These are phyloP conservation scores for Ecdyonurus torrentis DNA, from an alignment of 2,888 invertebrate genomes.

Conservation along the genomic window DNA sequence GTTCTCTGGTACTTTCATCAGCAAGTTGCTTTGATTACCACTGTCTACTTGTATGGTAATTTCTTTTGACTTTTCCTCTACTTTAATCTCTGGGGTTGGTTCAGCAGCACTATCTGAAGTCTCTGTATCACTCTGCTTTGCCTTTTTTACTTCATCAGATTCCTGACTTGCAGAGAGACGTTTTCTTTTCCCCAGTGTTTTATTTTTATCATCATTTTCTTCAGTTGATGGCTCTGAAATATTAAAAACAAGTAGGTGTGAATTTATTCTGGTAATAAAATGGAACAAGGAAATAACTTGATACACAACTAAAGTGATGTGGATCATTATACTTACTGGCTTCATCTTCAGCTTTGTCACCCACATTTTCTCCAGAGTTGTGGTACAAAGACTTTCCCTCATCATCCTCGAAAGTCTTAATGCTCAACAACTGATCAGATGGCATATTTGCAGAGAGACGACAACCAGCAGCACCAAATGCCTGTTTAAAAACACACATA, in stretches of 20 bases:
- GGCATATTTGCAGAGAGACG: slow-evolving; percentile 3
- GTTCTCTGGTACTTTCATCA: background rate
- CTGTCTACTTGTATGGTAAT: too few relatives aligned
- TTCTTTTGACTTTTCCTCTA: too few relatives aligned
- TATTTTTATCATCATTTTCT: slow-evolving; percentile 26
- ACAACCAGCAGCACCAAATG: slow-evolving; percentile 18
- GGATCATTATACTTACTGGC: slow-evolving; percentile 12
- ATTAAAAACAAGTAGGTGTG: too few relatives aligned
- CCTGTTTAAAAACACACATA: slow-evolving; percentile 13
- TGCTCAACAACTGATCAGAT: slow-evolving; percentile 5
- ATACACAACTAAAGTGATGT: too few relatives aligned
- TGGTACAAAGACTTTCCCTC: background rate
- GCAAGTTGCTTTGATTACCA: too few relatives aligned
- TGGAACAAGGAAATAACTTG: too few relatives aligned
- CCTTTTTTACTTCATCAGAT: too few relatives aligned
- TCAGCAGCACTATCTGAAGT: too few relatives aligned
- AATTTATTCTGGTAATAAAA: too few relatives aligned
- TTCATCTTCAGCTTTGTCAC: slow-evolving; percentile 12
- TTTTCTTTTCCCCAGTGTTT: slow-evolving; percentile 30
- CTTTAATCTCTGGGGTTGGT: too few relatives aligned
- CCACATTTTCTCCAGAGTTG: background rate
- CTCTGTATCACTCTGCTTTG: too few relatives aligned
- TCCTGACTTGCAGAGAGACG: slow-evolving; percentile 9
- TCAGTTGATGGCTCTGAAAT: slow-evolving; percentile 26
- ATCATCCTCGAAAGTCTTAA: slow-evolving; percentile 5